A percentile compares a stretch with the other conserved stretches of the same genome.
phyloP scores from a whole-genome alignment of 2,888 invertebrate species.

The Aethes cnicana region DNA sequence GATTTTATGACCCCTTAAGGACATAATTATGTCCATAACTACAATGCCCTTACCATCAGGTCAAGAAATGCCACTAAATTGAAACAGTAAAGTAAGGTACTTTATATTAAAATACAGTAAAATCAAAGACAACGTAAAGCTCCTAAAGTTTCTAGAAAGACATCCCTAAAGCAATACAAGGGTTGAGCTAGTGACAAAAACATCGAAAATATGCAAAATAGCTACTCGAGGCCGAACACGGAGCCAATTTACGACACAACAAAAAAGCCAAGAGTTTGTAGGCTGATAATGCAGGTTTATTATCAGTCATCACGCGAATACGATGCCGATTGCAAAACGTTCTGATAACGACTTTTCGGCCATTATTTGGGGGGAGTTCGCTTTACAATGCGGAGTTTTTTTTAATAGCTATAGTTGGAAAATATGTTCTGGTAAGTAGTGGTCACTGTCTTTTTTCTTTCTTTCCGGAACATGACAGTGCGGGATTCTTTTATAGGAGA shows the following conservation, averaged over 20 bases:
- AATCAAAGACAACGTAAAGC: too few relatives aligned
- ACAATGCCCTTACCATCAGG: too few relatives aligned
- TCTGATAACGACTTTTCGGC: conserved; percentile 51
- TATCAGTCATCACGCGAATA: conserved; percentile 65
- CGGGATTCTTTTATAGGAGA: too few relatives aligned
- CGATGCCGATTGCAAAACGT: conserved; percentile 54
- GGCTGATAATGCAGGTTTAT: conserved; percentile 68
- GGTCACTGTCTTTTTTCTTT: too few relatives aligned
- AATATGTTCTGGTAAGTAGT: too few relatives aligned
- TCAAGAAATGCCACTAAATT: too few relatives aligned
- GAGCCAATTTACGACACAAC: conserved; percentile 28
- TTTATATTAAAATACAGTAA: too few relatives aligned
- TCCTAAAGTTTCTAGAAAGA: too few relatives aligned
- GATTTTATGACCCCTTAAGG: too few relatives aligned
- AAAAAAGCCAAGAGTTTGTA: conserved; percentile 38
- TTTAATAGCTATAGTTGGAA: background rate
- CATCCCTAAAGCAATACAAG: background rate
- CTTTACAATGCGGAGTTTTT: conserved; percentile 15
- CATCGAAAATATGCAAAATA: conserved; percentile 21
- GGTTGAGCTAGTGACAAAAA: conserved; percentile 13
- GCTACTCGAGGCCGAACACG: conserved; percentile 9
- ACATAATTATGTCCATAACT: too few relatives aligned
- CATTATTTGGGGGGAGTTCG: conserved; percentile 33
- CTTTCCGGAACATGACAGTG: too few relatives aligned
- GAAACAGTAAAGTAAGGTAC: too few relatives aligned